These are phyloP conservation scores for Dendroctonus valens DNA, from an alignment of 1,140 invertebrate genomes.

Conservation along the genomic window DNA sequence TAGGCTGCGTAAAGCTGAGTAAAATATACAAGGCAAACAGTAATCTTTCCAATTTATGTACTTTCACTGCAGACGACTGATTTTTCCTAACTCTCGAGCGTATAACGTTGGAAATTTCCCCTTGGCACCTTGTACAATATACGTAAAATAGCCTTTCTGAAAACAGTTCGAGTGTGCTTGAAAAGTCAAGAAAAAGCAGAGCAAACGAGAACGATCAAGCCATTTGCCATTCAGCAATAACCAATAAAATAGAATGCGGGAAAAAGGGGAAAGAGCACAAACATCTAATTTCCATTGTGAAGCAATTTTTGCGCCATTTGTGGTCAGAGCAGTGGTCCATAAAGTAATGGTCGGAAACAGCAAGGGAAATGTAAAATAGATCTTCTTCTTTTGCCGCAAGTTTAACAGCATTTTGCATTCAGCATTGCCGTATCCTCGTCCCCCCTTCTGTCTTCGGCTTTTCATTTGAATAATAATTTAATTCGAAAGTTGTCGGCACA, in stretches of 20 bases:
- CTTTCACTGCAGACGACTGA: too few species aligned
- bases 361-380: slow-evolving; percentile 39
- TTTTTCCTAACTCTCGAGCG: too few species aligned
- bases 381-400: slow-evolving; percentile 18
- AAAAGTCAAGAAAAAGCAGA: too few species aligned
- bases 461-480: slow-evolving; percentile 46
- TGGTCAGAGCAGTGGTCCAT: slow-evolving; percentile 40
- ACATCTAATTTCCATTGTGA: slow-evolving; percentile 27
- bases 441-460: slow-evolving; percentile 26
- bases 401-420: background rate
- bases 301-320: slow-evolving; percentile 21
- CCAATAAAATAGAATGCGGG: slow-evolving; percentile 8
- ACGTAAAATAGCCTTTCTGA: too few species aligned
- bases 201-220: too few species aligned
- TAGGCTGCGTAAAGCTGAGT: too few species aligned
- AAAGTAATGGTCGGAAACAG: slow-evolving; percentile 39
- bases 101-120: too few species aligned
- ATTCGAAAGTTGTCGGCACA: slow-evolving; percentile 43
- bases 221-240: background rate
- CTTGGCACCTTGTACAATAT: too few species aligned
- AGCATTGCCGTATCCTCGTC: slow-evolving; percentile 30
- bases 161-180: too few species aligned
- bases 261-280: slow-evolving; percentile 15
- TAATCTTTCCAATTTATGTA: too few species aligned
- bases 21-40: too few species aligned